Base-by-base conservation (phyloP, 2,113 vertebrate genomes). In the Alosa alosa region DNA sequence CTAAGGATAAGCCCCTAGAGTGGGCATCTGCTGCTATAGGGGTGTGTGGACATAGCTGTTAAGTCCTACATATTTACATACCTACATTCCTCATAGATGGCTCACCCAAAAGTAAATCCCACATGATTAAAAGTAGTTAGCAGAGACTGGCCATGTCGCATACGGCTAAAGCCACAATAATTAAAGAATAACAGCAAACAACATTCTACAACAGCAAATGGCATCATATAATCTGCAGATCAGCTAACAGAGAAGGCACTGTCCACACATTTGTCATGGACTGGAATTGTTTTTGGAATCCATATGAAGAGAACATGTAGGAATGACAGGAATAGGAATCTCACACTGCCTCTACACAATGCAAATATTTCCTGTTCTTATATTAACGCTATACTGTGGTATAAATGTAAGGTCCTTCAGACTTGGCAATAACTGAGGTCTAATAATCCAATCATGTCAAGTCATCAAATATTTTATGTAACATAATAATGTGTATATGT, bases 101-200 rank as follows among this genome's bases (percentile, higher is more conserved):
- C 92, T 88, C 36, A n/a, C 91, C 86, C 92, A 89, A 85, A 91
- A 89, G 88, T 4, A 52, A 87, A 93, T 81, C 93, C 92, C 84
- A 31, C 86, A 89, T 95, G 95, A 96, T 96, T 95, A 96, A 96
- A 94, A 92, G 93, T 88, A 84, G 94, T 82, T 94, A 94, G 91
- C 94, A 89, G 91, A 95, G 94, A 91, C 90, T 91, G 93, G 87
- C 85, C 89, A 91, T 91, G 89, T 89, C 93, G 91, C 94, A 91
- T 92, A 84, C 85, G 89, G 94, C 92, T 93, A 91, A 88, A 93
- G 89, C 95, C 93, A 92, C 94, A 94, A 93, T 95, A 96, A 97
- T 96, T 95, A 96, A 96, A 95, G 95, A 94, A 95, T 94, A 97
- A 96, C 95, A 96, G 95, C 93, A 90, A 85, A 95, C 90, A 83